phyloP scores from a whole-genome alignment of 2,888 invertebrate species.

The Aproaerema taeniolella region DNA sequence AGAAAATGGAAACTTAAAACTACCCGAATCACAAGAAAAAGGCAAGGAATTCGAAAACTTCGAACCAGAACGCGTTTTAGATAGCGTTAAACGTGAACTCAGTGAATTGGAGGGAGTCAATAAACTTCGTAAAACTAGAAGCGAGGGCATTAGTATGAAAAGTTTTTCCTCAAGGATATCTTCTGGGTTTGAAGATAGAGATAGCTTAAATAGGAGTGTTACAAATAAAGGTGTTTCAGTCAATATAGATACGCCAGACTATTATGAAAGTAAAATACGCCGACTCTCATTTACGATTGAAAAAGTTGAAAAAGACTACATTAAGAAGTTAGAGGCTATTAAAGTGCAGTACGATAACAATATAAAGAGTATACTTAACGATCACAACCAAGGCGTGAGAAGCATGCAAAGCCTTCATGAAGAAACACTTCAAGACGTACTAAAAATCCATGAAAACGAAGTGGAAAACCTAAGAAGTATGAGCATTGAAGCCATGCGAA shows the following conservation, averaged over 20 bases:
- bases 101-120: slow-evolving; percentile 27
- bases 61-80: slow-evolving; percentile 46
- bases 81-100: slow-evolving; percentile 33
- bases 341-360: slow-evolving; percentile 75
- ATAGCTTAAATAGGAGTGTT: too few species aligned
- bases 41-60: slow-evolving; percentile 26
- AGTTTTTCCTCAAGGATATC: too few species aligned
- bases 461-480: slow-evolving; percentile 63
- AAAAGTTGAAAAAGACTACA: slow-evolving; percentile 52
- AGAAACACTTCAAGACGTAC: slow-evolving; percentile 64
- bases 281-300: slow-evolving; percentile 44
- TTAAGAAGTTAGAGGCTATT: slow-evolving; percentile 59
- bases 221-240: slow-evolving; percentile 13
- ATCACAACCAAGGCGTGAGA: slow-evolving; percentile 73
- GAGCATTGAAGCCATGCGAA: slow-evolving; percentile 65
- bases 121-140: too few species aligned
- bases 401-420: slow-evolving; percentile 74
- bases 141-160: slow-evolving; percentile 20
- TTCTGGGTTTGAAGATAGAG: too few species aligned
- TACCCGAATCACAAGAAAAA: slow-evolving; percentile 10
- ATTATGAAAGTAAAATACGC: slow-evolving; percentile 49
- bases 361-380: slow-evolving; percentile 67
- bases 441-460: slow-evolving; percentile 70
- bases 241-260: slow-evolving; percentile 23
- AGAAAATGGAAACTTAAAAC: slow-evolving; percentile 9